phyloP scores from a whole-genome alignment of 2,797 vertebrate species.

The Phalanger gymnotis region DNA sequence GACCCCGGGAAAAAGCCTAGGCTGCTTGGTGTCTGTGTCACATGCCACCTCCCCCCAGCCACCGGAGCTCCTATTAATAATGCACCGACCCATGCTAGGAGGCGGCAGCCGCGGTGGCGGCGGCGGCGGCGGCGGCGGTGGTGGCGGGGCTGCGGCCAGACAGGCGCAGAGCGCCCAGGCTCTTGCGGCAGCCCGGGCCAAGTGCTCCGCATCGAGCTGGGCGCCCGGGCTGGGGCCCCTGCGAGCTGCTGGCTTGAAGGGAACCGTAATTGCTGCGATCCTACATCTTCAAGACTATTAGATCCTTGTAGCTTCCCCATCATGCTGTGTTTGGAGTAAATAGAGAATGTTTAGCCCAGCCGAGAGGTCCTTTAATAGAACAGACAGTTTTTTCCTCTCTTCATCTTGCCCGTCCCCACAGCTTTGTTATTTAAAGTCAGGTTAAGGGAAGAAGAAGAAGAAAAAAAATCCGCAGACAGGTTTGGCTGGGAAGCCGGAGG shows the following conservation, averaged over 20 bases:
- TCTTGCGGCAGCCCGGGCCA: neutral
- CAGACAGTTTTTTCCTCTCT: conserved; percentile 86
- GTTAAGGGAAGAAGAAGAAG: conserved; percentile 72
- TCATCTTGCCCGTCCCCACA: conserved; percentile 86
- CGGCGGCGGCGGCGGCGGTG: neutral
- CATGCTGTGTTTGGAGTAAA: conserved; percentile 86
- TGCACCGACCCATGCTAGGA: neutral
- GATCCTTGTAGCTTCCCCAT: conserved; percentile 83
- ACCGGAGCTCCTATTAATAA: neutral
- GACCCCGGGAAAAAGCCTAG: conserved; percentile 36
- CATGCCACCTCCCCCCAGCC: neutral
- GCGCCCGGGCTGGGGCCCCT: conserved; percentile 33
- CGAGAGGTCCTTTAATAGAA: conserved; percentile 85
- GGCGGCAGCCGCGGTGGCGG: neutral
- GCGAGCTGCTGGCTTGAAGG: conserved; percentile 53
- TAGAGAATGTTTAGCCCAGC: conserved; percentile 84
- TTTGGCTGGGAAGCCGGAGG: conserved; percentile 91
- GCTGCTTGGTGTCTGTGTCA: neutral
- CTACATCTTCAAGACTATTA: conserved; percentile 80
- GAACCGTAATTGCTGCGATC: conserved; percentile 75
- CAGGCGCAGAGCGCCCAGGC: neutral
- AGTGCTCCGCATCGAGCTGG: fast-evolving
- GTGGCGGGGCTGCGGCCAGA: neutral
- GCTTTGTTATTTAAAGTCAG: conserved; percentile 95
- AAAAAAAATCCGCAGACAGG: conserved; percentile 90